A percentile compares a stretch with the other conserved stretches of the same genome.
Evolutionary conservation across 2,113 vertebrate species (phyloP).

Genomic region (Cyphomyrus discorhynchus): DNA sequence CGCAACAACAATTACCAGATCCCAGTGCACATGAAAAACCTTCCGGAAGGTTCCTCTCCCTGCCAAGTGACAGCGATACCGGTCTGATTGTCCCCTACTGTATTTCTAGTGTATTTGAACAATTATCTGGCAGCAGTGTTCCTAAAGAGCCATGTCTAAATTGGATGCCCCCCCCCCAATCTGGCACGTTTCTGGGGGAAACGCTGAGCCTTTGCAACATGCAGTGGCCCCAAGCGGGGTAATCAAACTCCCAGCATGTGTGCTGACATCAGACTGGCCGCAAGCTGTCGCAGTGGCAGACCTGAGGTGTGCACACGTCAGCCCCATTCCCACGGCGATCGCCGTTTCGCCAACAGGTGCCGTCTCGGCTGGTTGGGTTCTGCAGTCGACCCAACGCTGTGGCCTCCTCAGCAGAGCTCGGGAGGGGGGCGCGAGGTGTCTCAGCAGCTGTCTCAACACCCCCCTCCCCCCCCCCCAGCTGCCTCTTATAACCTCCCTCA

Average conservation of each 20-base stretch:
- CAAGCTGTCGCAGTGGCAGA: background rate
- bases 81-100: background rate
- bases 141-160: background rate
- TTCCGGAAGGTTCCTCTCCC: background rate
- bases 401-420: background rate
- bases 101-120: background rate
- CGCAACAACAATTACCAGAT: background rate
- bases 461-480: background rate
- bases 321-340: background rate
- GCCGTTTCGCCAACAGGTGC: background rate
- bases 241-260: background rate
- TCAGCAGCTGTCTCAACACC: slow-evolving; percentile 17
- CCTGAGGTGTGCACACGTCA: background rate
- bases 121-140: background rate
- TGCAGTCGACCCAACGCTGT: background rate
- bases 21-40: background rate
- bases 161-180: background rate
- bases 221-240: background rate
- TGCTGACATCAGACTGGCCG: background rate
- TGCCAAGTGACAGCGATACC: background rate
- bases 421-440: background rate
- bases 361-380: background rate
- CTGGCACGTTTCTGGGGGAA: background rate
- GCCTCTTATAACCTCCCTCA: background rate
- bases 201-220: no score